Conservation (phyloP, 2,888 invertebrate species). For the Xylota sylvarum region DNA sequence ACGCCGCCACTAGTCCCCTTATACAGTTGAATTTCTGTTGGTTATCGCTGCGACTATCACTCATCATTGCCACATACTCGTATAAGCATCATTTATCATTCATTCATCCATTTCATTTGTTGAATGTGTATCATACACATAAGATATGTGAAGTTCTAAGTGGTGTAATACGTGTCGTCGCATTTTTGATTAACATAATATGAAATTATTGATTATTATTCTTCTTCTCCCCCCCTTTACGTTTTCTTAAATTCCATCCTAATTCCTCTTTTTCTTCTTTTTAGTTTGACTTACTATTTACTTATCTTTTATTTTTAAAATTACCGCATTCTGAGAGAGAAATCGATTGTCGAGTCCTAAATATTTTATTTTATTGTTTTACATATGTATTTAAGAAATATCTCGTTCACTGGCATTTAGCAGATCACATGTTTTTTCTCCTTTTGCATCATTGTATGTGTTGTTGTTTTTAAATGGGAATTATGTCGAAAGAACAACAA, state of each 20-base stretch:
- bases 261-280: conserved; percentile 19
- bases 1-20: neutral
- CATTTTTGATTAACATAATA: conserved; percentile 68
- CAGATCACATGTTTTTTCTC: conserved; percentile 60
- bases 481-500: conserved; percentile 33
- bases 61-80: conserved; percentile 29
- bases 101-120: conserved; percentile 56
- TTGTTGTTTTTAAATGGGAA: conserved; percentile 47
- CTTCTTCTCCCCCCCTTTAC: conserved; percentile 20
- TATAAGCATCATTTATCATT: conserved; percentile 33
- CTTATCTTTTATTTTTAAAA: conserved; percentile 23
- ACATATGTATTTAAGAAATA: conserved; percentile 10
- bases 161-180: conserved; percentile 76
- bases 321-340: conserved; percentile 70
- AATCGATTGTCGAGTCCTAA: conserved; percentile 39
- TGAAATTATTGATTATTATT: conserved; percentile 29
- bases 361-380: conserved; percentile 17
- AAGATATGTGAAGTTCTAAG: conserved; percentile 67
- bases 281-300: neutral
- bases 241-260: conserved; percentile 15
- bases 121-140: conserved; percentile 72
- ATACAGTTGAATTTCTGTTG: conserved; percentile 40
- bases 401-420: conserved; percentile 71
- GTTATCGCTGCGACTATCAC: conserved; percentile 33
- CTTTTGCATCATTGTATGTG: conserved; percentile 56